Percentiles rank a stretch among this genome's conserved stretches.
Conservation (phyloP, 2,797 vertebrate species). For the Delichon dasypus region DNA sequence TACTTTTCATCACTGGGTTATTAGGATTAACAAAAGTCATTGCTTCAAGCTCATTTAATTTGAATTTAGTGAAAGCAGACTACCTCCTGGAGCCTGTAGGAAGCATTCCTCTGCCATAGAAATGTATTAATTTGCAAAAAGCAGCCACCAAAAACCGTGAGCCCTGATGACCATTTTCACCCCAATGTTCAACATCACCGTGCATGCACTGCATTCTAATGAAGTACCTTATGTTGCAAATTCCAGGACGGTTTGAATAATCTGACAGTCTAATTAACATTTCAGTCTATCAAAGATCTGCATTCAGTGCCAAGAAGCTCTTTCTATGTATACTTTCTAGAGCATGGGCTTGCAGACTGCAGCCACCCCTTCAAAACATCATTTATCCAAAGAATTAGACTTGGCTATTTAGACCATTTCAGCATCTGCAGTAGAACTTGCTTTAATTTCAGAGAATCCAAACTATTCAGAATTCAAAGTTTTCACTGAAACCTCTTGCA, state of each 20-base stretch:
- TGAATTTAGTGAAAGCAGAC: slow-evolving; percentile 86
- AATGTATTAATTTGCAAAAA: slow-evolving; percentile 42
- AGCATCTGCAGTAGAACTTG: neutral
- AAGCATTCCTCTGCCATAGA: slow-evolving; percentile 44
- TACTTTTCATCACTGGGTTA: slow-evolving; percentile 84
- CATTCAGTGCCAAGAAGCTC: neutral
- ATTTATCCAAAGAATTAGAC: neutral
- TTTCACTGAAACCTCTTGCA: neutral
- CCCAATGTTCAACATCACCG: neutral
- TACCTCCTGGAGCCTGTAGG: slow-evolving; percentile 67
- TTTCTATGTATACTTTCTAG: neutral
- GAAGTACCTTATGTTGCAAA: slow-evolving; percentile 14
- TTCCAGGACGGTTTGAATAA: slow-evolving; percentile 33
- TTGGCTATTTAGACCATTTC: neutral
- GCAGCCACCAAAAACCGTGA: neutral
- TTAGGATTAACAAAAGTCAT: slow-evolving; percentile 86
- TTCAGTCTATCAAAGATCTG: neutral
- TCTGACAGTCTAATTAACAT: slow-evolving; percentile 40
- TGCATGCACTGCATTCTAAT: slow-evolving; percentile 46
- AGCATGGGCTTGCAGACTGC: neutral
- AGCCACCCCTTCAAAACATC: neutral
- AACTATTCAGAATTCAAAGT: neutral
- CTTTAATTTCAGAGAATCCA: neutral
- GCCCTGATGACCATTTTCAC: neutral
- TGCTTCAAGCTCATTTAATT: slow-evolving; percentile 84